A percentile compares a stretch with the other conserved stretches of the same genome.
Conservation (phyloP, 23 tunicate genomes). For the Halocynthia aurantium region DNA sequence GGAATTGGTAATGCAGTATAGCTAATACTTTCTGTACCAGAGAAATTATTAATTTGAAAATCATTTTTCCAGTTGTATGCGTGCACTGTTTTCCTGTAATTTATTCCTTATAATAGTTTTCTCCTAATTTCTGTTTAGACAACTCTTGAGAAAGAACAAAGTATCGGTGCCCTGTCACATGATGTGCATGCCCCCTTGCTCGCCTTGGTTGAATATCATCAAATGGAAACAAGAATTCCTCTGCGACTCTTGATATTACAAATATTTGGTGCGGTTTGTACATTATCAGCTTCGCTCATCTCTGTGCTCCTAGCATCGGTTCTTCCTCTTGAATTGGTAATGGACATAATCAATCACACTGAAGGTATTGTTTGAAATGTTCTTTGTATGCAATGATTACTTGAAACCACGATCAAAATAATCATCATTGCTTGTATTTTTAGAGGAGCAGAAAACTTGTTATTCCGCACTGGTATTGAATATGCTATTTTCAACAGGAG, state of each 20-base stretch:
- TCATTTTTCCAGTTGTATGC: neutral
- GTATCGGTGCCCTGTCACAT: constrained; percentile 7
- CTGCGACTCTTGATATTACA: constrained; percentile 42
- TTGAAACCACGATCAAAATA: too few species aligned
- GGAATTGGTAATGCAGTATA: constrained; percentile 22
- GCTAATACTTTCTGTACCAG: neutral
- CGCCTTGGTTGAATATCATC: constrained; percentile 55
- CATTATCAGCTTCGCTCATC: constrained; percentile 34
- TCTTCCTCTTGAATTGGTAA: constrained; percentile 53
- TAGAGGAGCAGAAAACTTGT: constrained; percentile 48
- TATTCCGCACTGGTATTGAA: constrained; percentile 65
- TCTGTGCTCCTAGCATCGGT: constrained; percentile 45
- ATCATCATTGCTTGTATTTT: neutral
- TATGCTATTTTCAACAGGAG: constrained; percentile 89
- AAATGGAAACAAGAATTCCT: constrained; percentile 75
- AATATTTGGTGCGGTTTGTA: constrained; percentile 60
- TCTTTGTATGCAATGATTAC: neutral
- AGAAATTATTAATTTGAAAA: neutral
- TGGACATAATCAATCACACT: constrained; percentile 42
- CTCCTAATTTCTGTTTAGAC: neutral
- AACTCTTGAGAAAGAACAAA: constrained; percentile 6
- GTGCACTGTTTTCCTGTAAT: neutral
- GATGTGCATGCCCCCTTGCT: constrained; percentile 27
- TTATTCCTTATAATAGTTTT: neutral
- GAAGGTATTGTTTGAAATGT: constrained; percentile 20